Evolutionary conservation across 2,113 vertebrate genomes (phyloP), one percentile per base, ranked within the genome.

Genomic region (Diadophis punctatus): DNA sequence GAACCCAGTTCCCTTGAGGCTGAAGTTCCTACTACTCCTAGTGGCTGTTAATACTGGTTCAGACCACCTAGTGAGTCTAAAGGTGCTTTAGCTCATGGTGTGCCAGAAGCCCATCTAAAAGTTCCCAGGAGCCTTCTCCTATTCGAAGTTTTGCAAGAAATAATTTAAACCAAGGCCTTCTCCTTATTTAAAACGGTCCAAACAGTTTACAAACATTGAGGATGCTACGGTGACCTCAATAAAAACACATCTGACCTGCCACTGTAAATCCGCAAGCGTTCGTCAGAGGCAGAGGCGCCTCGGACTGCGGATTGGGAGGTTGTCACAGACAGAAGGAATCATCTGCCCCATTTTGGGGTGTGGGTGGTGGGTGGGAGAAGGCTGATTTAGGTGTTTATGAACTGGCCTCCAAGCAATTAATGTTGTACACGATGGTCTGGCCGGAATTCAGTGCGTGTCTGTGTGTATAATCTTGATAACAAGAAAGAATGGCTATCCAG

Each of bases 341-440:
- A 58, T 90, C 88, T 92, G 60, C 88, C 46, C 90, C 12, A 1
- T 80, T 10, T 5, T 2, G 8, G 25, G 27, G 10, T 10, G 25
- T 8, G 1, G 10, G 58, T 8, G 58, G 58, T 1, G 27, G 25
- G 56, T 0, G 9, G 88, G 90, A 91, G 88, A 84, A 85, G 86
- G 93, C 90, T 91, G 91, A 93, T 74, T 90, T 52, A 93, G 90
- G 89, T 68, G 92, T 93, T 95, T 96, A 93, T 68, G 85, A 91
- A 91, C 80, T 60, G 95, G n/a, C 80, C 90, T 93, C 68, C 46
- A 53, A 91, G 86, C 46, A 95, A 89, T 93, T 49, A 93, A 89
- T 0, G 1, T 88, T 84, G 53, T 89, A 91, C 23, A 23, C n/a
- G 91, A 74, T 6, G 55, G 30, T 49, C 93, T 95, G 96, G 91